Conservation (phyloP, 1,140 invertebrate species). For the Apis dorsata region DNA sequence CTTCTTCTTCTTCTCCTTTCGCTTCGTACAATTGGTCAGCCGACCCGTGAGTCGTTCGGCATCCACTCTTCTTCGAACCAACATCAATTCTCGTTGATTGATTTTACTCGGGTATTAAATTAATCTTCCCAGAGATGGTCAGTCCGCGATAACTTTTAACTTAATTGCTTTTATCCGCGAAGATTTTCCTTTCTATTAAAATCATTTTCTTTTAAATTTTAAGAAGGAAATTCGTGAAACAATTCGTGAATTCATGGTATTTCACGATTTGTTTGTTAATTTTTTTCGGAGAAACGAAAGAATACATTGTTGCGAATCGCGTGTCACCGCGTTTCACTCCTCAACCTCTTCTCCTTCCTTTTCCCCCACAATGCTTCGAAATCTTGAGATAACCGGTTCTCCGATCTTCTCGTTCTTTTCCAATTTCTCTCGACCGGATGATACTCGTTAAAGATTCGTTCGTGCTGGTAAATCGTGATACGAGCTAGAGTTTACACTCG, state of each 20-base stretch:
- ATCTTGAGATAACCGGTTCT: slow-evolving; percentile 38
- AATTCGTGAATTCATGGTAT: not conserved
- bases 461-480: slow-evolving; percentile 38
- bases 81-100: slow-evolving; percentile 77
- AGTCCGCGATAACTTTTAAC: slow-evolving; percentile 28
- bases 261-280: not conserved
- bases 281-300: not conserved
- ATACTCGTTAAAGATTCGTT: slow-evolving; percentile 59
- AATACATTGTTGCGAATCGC: slow-evolving; percentile 22
- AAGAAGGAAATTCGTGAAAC: too few relatives aligned
- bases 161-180: not conserved
- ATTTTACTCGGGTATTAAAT: slow-evolving; percentile 78
- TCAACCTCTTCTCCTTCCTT: not conserved
- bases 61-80: slow-evolving; percentile 68
- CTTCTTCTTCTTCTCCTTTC: slow-evolving; percentile 37
- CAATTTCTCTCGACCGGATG: slow-evolving; percentile 33
- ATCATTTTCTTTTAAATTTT: too few relatives aligned
- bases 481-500: slow-evolving; percentile 42
- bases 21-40: slow-evolving; percentile 29
- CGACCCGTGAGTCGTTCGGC: slow-evolving; percentile 53
- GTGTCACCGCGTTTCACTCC: slow-evolving; percentile 10
- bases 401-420: slow-evolving; percentile 44
- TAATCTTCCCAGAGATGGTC: slow-evolving; percentile 66
- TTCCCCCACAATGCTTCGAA: not conserved
- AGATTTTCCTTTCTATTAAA: too few relatives aligned